These are phyloP conservation scores for Paracentrotus lividus DNA, from an alignment of 53 echinoderm and acorn worm species.

Conservation along the genomic window DNA sequence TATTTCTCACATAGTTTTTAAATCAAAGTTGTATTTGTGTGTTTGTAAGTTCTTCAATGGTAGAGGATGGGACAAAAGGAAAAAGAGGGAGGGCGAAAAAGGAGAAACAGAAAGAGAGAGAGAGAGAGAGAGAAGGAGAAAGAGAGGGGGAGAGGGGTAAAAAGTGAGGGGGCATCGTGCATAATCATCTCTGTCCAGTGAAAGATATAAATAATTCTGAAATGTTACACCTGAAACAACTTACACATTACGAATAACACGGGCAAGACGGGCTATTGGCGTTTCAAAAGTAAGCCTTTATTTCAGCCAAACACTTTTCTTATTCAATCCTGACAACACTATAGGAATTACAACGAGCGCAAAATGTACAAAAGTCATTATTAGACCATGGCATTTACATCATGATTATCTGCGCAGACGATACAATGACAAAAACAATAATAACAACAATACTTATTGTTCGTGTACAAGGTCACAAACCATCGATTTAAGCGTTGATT, in stretches of 20 bases:
- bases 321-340: conserved; percentile 31
- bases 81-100: too few relatives aligned
- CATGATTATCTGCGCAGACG: conserved; percentile 18
- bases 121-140: too few relatives aligned
- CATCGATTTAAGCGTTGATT: background rate
- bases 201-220: background rate
- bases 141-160: background rate
- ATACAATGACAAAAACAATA: background rate
- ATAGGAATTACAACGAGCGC: conserved; percentile 10
- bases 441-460: background rate
- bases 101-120: too few relatives aligned
- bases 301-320: conserved; percentile 32
- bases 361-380: conserved; percentile 46
- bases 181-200: too few relatives aligned
- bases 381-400: conserved; percentile 8
- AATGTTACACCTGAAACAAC: background rate
- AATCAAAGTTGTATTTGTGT: background rate
- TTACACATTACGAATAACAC: background rate
- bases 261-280: background rate
- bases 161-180: background rate
- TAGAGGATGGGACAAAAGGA: too few relatives aligned
- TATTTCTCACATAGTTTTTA: background rate
- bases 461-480: background rate
- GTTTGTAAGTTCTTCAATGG: background rate
- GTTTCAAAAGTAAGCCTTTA: conserved; percentile 41